These are phyloP conservation scores for Machimus rusticus DNA, from an alignment of 2,888 invertebrate species.

Conservation along the genomic window DNA sequence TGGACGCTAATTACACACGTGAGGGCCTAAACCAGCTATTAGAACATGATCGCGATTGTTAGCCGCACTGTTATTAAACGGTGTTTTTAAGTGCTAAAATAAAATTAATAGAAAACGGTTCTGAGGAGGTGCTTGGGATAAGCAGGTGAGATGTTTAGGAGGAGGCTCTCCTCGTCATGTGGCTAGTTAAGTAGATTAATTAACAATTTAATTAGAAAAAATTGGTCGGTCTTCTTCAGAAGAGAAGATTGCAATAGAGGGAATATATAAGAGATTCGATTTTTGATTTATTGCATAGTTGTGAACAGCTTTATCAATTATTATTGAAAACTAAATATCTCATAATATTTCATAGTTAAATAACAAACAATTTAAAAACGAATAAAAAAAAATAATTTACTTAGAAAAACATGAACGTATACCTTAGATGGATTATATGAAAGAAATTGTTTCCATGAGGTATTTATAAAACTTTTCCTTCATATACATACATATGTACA, in stretches of 20 bases:
- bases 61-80: constrained; percentile 22
- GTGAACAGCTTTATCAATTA: too few species aligned
- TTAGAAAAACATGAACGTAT: too few species aligned
- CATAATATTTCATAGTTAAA: too few species aligned
- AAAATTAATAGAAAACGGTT: background rate
- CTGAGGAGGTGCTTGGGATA: background rate
- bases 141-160: background rate
- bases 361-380: too few species aligned
- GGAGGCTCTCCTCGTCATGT: background rate
- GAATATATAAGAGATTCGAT: too few species aligned
- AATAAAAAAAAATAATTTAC: too few species aligned
- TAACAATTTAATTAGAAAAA: background rate
- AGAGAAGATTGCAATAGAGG: background rate
- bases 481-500: too few species aligned
- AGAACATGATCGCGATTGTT: constrained; percentile 9
- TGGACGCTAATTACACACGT: constrained; percentile 44
- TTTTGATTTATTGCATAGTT: too few species aligned
- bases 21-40: background rate
- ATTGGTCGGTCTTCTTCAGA: background rate
- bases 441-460: too few species aligned
- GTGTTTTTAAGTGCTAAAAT: constrained; percentile 12
- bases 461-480: too few species aligned
- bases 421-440: too few species aligned
- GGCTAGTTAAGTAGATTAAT: background rate
- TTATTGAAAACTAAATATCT: too few species aligned